These are phyloP conservation scores for Nerophis lumbriciformis DNA, from an alignment of 2,113 vertebrate genomes.

Conservation along the genomic window DNA sequence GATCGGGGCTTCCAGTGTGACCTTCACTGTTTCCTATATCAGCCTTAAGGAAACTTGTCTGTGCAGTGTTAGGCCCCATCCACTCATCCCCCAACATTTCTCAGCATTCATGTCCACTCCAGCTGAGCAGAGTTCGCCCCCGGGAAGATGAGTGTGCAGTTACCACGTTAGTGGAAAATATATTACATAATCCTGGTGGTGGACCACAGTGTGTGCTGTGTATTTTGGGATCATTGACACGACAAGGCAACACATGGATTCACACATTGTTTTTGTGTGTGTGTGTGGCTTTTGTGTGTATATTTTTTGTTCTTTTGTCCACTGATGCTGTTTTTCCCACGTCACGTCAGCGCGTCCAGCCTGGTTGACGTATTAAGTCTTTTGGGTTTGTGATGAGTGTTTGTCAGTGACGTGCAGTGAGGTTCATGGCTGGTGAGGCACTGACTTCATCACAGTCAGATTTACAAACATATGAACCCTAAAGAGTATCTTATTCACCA, in stretches of 20 bases:
- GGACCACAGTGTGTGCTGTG: slow-evolving; percentile 28
- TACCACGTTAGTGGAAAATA: slow-evolving; percentile 58
- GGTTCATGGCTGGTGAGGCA: too few relatives aligned
- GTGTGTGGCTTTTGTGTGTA: slow-evolving; percentile 15
- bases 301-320: slow-evolving; percentile 7
- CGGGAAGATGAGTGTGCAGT: slow-evolving; percentile 59
- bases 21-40: slow-evolving; percentile 26
- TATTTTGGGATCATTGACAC: slow-evolving; percentile 46
- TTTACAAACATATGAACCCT: too few relatives aligned
- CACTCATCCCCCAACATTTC: slow-evolving; percentile 12
- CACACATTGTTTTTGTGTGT: slow-evolving; percentile 27
- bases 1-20: slow-evolving; percentile 14
- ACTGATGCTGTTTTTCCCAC: slow-evolving; percentile 9
- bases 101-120: slow-evolving; percentile 39
- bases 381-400: slow-evolving; percentile 42
- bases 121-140: slow-evolving; percentile 52
- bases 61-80: neutral
- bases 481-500: too few relatives aligned
- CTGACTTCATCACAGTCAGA: too few relatives aligned
- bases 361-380: slow-evolving; percentile 55
- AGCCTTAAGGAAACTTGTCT: slow-evolving; percentile 26
- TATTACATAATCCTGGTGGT: slow-evolving; percentile 54
- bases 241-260: slow-evolving; percentile 34
- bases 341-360: slow-evolving; percentile 33
- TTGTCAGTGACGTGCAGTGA: too few relatives aligned